phyloP scores from a whole-genome alignment of 1,140 invertebrate species.

The Drosophila dunni region DNA sequence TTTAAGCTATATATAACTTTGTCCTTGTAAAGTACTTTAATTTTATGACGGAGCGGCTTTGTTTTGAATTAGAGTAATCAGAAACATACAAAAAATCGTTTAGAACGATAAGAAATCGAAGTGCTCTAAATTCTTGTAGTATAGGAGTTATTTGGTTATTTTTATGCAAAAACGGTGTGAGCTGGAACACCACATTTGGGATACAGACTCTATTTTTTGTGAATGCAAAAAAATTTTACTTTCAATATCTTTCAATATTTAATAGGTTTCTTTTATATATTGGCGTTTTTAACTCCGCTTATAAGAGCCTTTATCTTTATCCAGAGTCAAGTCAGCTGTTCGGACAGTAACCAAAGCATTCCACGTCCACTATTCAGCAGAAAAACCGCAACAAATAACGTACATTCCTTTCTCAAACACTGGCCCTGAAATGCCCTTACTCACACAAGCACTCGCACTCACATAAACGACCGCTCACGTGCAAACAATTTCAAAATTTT shows the following conservation, averaged over 20 bases:
- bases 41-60: slow-evolving; percentile 77
- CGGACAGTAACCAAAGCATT: slow-evolving; percentile 51
- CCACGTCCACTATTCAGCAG: slow-evolving; percentile 66
- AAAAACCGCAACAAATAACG: slow-evolving; percentile 67
- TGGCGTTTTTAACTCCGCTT: background rate
- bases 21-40: slow-evolving; percentile 62
- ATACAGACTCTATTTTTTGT: too few relatives aligned
- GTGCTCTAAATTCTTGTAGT: too few relatives aligned
- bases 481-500: slow-evolving; percentile 36
- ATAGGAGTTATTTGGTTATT: too few relatives aligned
- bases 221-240: too few relatives aligned
- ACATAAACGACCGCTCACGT: slow-evolving; percentile 16
- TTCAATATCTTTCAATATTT: too few relatives aligned
- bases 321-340: background rate
- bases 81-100: slow-evolving; percentile 18
- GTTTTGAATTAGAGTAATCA: slow-evolving; percentile 59
- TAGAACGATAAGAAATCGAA: background rate
- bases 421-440: background rate
- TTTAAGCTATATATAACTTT: slow-evolving; percentile 54
- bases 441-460: background rate
- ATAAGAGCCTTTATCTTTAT: background rate
- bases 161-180: too few relatives aligned
- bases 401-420: slow-evolving; percentile 29
- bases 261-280: background rate
- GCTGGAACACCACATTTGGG: too few relatives aligned